These are phyloP conservation scores for Argopecten irradians DNA, from an alignment of 1,140 invertebrate genomes.

Conservation along the genomic window DNA sequence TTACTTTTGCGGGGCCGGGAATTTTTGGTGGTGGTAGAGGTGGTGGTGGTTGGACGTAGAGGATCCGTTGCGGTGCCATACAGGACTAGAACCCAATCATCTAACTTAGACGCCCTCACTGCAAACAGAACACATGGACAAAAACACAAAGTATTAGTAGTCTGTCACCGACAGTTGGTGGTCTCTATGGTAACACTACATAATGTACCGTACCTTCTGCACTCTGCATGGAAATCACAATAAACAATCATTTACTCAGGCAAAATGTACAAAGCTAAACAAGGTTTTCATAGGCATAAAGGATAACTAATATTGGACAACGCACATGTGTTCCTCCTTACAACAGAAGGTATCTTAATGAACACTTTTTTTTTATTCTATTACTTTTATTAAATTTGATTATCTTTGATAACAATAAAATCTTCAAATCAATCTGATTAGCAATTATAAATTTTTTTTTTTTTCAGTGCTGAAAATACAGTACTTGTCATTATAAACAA, in stretches of 20 bases:
- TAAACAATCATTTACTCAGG: neutral
- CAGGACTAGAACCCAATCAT: constrained; percentile 74
- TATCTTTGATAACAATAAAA: neutral
- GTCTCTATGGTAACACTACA: neutral
- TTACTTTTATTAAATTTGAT: neutral
- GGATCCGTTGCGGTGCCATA: constrained; percentile 73
- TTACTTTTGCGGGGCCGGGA: constrained; percentile 27
- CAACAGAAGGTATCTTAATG: neutral
- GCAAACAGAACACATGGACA: constrained; percentile 64
- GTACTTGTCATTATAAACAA: neutral
- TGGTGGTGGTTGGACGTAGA: constrained; percentile 55
- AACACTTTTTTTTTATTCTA: no score
- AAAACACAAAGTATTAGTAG: constrained; percentile 29
- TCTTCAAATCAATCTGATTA: neutral
- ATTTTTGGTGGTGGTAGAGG: constrained; percentile 58
- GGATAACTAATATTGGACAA: neutral
- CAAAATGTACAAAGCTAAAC: constrained; percentile 11
- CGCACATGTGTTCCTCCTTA: neutral
- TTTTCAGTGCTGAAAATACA: neutral
- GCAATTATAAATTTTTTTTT: no score
- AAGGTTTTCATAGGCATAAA: neutral
- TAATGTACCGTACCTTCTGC: neutral
- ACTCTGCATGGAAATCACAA: neutral
- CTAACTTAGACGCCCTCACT: constrained; percentile 69
- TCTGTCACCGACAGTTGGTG: neutral